Evolutionary conservation across 2,888 invertebrate species (phyloP).

Genomic region (Junonia oenone): DNA sequence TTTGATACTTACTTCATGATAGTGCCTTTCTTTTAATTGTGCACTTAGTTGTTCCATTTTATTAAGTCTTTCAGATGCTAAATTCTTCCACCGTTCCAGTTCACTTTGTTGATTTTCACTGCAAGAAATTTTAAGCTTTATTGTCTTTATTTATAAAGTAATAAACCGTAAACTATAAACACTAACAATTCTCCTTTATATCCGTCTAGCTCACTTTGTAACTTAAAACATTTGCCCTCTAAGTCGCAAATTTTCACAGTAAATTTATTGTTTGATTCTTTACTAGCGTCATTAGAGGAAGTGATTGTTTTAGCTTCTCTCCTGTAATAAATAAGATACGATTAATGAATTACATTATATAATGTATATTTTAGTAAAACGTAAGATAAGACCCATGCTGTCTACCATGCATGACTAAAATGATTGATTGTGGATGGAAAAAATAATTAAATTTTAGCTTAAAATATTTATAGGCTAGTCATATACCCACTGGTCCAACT

Average conservation of each 20-base stretch:
- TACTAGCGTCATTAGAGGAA: slow-evolving; percentile 44
- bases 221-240: slow-evolving; percentile 62
- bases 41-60: slow-evolving; percentile 82
- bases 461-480: background rate
- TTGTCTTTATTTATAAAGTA: background rate
- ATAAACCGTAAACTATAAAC: background rate
- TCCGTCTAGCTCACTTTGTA: slow-evolving; percentile 63
- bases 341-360: slow-evolving; percentile 32
- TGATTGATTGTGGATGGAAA: slow-evolving; percentile 42
- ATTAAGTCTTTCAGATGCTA: slow-evolving; percentile 82
- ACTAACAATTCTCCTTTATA: slow-evolving; percentile 75
- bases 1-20: slow-evolving; percentile 66
- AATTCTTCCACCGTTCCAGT: slow-evolving; percentile 81
- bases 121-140: slow-evolving; percentile 26
- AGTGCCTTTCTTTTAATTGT: slow-evolving; percentile 81
- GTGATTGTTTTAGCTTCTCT: slow-evolving; percentile 43
- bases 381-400: slow-evolving; percentile 36
- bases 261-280: slow-evolving; percentile 59
- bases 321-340: slow-evolving; percentile 49
- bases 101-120: slow-evolving; percentile 59
- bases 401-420: slow-evolving; percentile 36
- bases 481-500: slow-evolving; percentile 53
- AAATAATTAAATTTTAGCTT: background rate
- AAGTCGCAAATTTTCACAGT: slow-evolving; percentile 57
- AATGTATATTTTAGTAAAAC: slow-evolving; percentile 17